Evolutionary conservation across 2,888 invertebrate genomes (phyloP).

Genomic region (Polyommatus icarus): DNA sequence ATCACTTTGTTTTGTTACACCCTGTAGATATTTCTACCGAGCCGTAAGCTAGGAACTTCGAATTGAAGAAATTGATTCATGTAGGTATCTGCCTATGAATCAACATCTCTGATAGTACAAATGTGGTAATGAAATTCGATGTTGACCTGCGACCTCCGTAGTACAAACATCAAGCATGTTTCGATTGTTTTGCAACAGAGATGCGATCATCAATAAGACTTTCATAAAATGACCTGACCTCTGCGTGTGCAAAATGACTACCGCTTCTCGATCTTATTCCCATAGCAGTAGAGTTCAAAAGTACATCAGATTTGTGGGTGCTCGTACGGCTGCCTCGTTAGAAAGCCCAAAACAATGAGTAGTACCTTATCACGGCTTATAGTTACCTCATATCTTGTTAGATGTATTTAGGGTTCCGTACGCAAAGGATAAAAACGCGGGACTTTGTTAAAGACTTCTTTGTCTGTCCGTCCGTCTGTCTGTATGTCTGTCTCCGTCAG

Average conservation of each 20-base stretch:
- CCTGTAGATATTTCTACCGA: too few relatives aligned
- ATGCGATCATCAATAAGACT: slow-evolving; percentile 7
- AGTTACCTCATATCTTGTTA: neutral
- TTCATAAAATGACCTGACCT: slow-evolving; percentile 5
- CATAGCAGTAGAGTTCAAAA: neutral
- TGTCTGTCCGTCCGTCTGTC: too few relatives aligned
- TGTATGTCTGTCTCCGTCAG: too few relatives aligned
- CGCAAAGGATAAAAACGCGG: neutral
- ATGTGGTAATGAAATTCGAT: neutral
- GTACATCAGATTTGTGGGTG: neutral
- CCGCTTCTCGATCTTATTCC: neutral
- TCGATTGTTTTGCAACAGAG: slow-evolving; percentile 1
- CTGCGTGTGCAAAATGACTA: neutral
- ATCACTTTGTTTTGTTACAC: too few relatives aligned
- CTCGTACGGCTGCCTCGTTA: neutral
- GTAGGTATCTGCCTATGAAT: too few relatives aligned
- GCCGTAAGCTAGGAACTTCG: too few relatives aligned
- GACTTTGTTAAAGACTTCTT: too few relatives aligned
- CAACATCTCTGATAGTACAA: neutral
- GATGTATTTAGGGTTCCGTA: neutral
- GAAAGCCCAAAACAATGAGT: slow-evolving; percentile 11
- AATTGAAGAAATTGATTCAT: too few relatives aligned
- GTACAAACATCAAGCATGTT: neutral
- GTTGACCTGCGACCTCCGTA: neutral
- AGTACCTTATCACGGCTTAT: neutral